Evolutionary conservation across 35 echinoderm and acorn worm genomes (phyloP).

Genomic region (Heliocidaris tuberculata): DNA sequence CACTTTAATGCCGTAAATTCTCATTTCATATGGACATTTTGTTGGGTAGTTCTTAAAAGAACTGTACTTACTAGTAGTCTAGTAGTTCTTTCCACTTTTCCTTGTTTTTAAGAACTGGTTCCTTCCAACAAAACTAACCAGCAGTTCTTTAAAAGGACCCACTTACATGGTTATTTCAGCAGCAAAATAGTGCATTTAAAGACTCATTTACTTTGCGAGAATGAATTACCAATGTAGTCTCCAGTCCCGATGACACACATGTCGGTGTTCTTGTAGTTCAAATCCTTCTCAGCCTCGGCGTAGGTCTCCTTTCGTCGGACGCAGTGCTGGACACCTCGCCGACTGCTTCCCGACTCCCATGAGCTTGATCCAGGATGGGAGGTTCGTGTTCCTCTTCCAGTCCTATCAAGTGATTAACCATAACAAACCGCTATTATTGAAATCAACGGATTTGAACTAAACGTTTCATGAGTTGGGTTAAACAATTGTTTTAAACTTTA

Average conservation of each 20-base stretch:
- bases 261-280: slow-evolving; percentile 54
- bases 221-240: slow-evolving; percentile 62
- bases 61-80: too few species aligned
- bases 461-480: too few species aligned
- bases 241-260: slow-evolving; percentile 71
- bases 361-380: slow-evolving; percentile 47
- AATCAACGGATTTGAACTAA: not conserved
- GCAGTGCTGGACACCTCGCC: slow-evolving; percentile 35
- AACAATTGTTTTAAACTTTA: not conserved
- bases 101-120: too few species aligned
- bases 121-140: too few species aligned
- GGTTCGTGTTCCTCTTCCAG: slow-evolving; percentile 47
- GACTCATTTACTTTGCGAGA: not conserved
- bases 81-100: too few species aligned
- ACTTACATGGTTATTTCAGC: too few species aligned
- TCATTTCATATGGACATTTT: too few species aligned
- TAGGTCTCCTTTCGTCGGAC: slow-evolving; percentile 57
- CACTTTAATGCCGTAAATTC: too few species aligned
- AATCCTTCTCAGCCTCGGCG: slow-evolving; percentile 67
- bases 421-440: not conserved
- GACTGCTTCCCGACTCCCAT: slow-evolving; percentile 23
- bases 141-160: too few species aligned
- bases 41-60: too few species aligned
- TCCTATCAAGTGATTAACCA: slow-evolving; percentile 10
- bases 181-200: too few species aligned